Evolutionary conservation across 2,888 invertebrate genomes (phyloP).

Genomic region (Drepana falcataria): DNA sequence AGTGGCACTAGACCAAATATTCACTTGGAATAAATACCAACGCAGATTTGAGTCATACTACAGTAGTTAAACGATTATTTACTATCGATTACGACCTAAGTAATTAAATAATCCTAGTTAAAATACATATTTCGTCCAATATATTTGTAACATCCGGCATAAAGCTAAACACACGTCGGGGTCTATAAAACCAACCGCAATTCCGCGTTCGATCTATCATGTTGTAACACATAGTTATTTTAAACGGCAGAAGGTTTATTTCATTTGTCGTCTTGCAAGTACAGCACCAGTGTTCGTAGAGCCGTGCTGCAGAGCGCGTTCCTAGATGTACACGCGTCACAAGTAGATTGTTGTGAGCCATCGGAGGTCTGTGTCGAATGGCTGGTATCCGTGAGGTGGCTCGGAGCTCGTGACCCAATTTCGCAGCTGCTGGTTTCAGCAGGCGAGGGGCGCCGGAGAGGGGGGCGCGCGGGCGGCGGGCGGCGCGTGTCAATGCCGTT

Average conservation of each 20-base stretch:
- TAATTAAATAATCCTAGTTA: neutral
- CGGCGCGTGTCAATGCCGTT: conserved; percentile 76
- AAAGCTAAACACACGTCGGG: conserved; percentile 23
- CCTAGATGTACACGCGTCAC: neutral
- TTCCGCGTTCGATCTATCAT: conserved; percentile 48
- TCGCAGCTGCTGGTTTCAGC: conserved; percentile 78
- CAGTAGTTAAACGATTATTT: neutral
- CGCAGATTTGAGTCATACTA: neutral
- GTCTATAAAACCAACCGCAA: conserved; percentile 27
- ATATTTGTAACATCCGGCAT: conserved; percentile 2
- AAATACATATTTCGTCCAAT: neutral
- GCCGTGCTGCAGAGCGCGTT: conserved; percentile 16
- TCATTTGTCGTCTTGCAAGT: conserved; percentile 54
- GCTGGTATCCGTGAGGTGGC: conserved; percentile 62
- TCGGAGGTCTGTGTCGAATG: conserved; percentile 48
- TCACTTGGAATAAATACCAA: neutral
- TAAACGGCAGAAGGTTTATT: conserved; percentile 60
- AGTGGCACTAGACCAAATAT: neutral
- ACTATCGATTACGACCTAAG: too few species aligned
- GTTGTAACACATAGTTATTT: conserved; percentile 52
- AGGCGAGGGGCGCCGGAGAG: conserved; percentile 54
- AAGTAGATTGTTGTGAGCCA: conserved; percentile 26
- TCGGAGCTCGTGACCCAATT: conserved; percentile 75
- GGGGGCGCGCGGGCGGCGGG: conserved; percentile 33
- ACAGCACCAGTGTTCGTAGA: conserved; percentile 37